phyloP scores from a whole-genome alignment of 2,888 invertebrate genomes.

The Acleris emargana region DNA sequence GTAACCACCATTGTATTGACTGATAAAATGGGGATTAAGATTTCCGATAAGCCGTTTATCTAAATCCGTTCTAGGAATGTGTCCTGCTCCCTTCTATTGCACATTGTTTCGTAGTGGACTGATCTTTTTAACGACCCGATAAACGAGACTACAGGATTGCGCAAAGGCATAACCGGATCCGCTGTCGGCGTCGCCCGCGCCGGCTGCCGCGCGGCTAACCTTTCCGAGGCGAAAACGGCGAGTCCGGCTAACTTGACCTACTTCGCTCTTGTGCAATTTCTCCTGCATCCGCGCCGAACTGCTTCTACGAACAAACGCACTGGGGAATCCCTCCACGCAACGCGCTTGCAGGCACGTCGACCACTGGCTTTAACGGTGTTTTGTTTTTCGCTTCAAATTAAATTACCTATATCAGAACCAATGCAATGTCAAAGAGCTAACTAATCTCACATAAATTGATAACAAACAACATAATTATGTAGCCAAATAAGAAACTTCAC shows the following conservation, averaged over 20 bases:
- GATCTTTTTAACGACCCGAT: constrained; percentile 73
- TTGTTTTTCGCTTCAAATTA: constrained; percentile 23
- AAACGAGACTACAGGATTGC: constrained; percentile 73
- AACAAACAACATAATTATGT: no score
- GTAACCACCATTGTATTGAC: background rate
- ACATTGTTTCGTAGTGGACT: constrained; percentile 35
- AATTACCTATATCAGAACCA: background rate
- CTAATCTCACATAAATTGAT: no score
- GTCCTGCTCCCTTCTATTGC: constrained; percentile 20
- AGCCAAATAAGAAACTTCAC: no score
- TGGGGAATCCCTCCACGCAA: constrained; percentile 70
- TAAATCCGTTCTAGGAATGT: constrained; percentile 1
- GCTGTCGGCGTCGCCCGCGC: constrained; percentile 54
- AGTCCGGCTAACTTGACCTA: constrained; percentile 82
- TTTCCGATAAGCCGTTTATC: constrained; percentile 10
- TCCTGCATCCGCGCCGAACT: constrained; percentile 60
- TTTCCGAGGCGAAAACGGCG: constrained; percentile 78
- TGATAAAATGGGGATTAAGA: constrained; percentile 3
- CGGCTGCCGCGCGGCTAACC: constrained; percentile 64
- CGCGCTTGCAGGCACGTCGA: constrained; percentile 26
- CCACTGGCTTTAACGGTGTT: constrained; percentile 47
- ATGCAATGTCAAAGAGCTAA: no score
- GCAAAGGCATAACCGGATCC: constrained; percentile 75
- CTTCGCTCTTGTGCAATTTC: constrained; percentile 80
- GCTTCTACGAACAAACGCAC: constrained; percentile 73